Percentiles rank a stretch among this genome's conserved stretches.
Conservation (phyloP, 2,113 vertebrate species). For the Phylloscopus trochiloides region DNA sequence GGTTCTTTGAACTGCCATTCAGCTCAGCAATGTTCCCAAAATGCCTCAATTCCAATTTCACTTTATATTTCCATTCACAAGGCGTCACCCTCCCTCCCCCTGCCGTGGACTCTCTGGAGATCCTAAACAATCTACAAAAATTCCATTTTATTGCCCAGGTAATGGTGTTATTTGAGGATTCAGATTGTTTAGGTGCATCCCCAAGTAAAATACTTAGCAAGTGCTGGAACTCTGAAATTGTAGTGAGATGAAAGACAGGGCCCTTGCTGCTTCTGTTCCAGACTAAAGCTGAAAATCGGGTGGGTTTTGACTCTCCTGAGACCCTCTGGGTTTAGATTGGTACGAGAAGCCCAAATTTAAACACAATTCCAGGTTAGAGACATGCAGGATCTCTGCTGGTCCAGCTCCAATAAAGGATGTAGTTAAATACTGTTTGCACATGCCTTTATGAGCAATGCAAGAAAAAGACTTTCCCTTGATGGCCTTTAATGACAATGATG, state of each 20-base stretch:
- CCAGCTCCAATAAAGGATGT: neutral
- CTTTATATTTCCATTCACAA: constrained; percentile 1
- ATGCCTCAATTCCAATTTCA: constrained; percentile 6
- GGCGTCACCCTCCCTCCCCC: neutral
- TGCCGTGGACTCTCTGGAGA: neutral
- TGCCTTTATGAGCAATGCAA: neutral
- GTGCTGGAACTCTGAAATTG: neutral
- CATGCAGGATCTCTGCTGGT: neutral
- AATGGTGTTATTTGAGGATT: constrained; percentile 6
- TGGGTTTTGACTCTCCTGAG: neutral
- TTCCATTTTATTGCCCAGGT: neutral
- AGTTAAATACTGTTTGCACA: neutral
- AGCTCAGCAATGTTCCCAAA: neutral
- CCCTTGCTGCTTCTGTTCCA: neutral
- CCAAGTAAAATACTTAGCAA: neutral
- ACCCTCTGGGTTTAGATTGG: neutral
- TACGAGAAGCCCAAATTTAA: neutral
- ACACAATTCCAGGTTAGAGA: neutral
- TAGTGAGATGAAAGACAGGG: neutral
- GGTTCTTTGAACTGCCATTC: constrained; percentile 11
- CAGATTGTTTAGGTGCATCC: neutral
- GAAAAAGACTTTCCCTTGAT: neutral
- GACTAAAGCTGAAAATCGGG: neutral
- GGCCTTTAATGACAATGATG: neutral
- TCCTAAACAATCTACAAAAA: neutral